These are phyloP conservation scores for Caenorhabditis drosophilae DNA, from an alignment of 2,888 invertebrate species.

Conservation along the genomic window DNA sequence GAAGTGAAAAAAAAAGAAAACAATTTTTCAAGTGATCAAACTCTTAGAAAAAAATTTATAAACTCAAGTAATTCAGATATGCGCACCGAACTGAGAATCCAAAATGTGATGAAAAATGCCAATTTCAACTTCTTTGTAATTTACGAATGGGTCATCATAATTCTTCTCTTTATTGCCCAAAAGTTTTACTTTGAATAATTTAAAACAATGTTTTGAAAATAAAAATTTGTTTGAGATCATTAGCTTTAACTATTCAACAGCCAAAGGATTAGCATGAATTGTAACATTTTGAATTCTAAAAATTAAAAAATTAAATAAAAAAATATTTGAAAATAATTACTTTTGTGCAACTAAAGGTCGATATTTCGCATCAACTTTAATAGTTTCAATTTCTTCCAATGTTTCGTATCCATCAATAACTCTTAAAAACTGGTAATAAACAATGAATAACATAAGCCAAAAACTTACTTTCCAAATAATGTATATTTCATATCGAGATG, in stretches of 20 bases:
- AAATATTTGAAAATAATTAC: too few species aligned
- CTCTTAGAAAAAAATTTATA: background rate
- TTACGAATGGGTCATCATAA: conserved; percentile 65
- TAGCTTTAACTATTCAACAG: conserved; percentile 71
- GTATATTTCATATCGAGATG: conserved; percentile 97
- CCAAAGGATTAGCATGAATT: conserved; percentile 97
- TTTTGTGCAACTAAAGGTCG: conserved; percentile 84
- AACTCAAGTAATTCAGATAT: too few species aligned
- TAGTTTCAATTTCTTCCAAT: conserved; percentile 91
- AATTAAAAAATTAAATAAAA: conserved; percentile 3
- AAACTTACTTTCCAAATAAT: conserved; percentile 85
- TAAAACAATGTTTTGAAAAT: conserved; percentile 3
- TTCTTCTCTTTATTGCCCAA: conserved; percentile 48
- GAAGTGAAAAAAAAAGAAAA: conserved; percentile 24
- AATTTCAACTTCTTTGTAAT: conserved; percentile 66
- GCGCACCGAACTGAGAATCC: conserved; percentile 54
- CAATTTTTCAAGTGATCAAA: conserved; percentile 34
- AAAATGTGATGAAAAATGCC: conserved; percentile 66
- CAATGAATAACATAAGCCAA: too few species aligned
- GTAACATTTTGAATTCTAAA: conserved; percentile 81
- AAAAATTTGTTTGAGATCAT: too few species aligned
- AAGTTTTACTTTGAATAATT: conserved; percentile 7
- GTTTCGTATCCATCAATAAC: conserved; percentile 96
- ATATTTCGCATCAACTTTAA: conserved; percentile 90
- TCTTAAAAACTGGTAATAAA: conserved; percentile 74